Base-by-base conservation (phyloP, 2,797 vertebrate species). In the Echeneis naucrates region DNA sequence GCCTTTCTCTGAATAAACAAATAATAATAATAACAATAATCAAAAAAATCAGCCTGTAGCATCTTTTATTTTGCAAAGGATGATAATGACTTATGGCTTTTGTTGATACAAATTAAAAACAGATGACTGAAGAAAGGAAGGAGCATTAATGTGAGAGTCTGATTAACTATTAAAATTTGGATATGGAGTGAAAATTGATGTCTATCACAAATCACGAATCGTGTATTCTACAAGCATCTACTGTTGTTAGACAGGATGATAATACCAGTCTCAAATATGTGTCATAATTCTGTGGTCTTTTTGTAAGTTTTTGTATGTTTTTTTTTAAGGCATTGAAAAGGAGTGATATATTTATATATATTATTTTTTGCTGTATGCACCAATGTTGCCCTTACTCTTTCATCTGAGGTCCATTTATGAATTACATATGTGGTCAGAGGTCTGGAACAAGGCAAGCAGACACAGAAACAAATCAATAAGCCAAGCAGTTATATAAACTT, bases 151-250 rank as follows among this genome's bases (percentile, higher is more conserved):
- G 17, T 21, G 44, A 35, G 32, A 57, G 37, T 10, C 33, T 54
- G 21, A 33, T 40, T 65, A 57, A 58, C 21, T 71, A 48, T 62
- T 69, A 21, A 17, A 16, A 52, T 57, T 60, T 66, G 27, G 17
- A 57, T 24, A 33, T 24, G 35, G 2, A 63, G 42, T 27, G 40
- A 61, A 64, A 79, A 24, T 9, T 52, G 24, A 8, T 3, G 19
- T 26, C 26, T 30, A 30, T 17, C 16, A 17, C 38, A 75, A 55
- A 68, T 54, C 38, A 21, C 19, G 44, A 33, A 66, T 21, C 42
- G 2, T 4, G 21, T 64, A 24, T 52, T 24, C 35, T 12, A 8
- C 7, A 60, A 57, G 17, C n/a, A 51, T 16, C 48, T 68, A 47
- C 16, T 48, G 53, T 9, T 70, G 12, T 66, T 52, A 42, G 10